These are phyloP conservation scores for Chrysomallon squamiferum DNA, from an alignment of 1,140 invertebrate species.

Conservation along the genomic window DNA sequence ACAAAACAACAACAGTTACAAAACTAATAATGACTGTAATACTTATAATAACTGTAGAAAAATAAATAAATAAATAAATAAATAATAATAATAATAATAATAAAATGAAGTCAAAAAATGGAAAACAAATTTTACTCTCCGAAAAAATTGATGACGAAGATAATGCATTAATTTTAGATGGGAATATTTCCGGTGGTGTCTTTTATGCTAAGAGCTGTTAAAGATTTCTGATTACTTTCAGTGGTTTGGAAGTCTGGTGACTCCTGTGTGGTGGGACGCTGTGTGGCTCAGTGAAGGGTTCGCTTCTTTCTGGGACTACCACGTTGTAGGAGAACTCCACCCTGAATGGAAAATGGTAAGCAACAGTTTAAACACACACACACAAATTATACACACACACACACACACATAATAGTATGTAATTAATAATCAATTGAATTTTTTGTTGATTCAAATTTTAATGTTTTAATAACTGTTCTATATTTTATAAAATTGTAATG, in stretches of 20 bases:
- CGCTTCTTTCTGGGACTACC: conserved; percentile 74
- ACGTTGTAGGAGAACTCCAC: conserved; percentile 14
- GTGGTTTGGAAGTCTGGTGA: conserved; percentile 88
- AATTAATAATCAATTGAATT: not conserved
- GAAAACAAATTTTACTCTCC: conserved; percentile 13
- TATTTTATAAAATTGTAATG: not conserved
- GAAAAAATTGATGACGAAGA: conserved; percentile 3
- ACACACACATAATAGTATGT: not conserved
- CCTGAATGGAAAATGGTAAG: conserved; percentile 15
- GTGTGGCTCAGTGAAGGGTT: conserved; percentile 67
- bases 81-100: no score
- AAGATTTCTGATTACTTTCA: no score
- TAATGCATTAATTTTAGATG: not conserved
- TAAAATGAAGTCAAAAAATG: no score
- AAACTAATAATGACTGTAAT: no score
- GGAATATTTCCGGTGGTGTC: no score
- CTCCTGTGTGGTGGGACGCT: conserved; percentile 65
- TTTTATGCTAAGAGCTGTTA: no score
- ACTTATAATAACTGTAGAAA: no score
- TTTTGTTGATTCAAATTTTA: not conserved
- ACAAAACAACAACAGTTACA: no score
- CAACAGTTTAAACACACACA: no score
- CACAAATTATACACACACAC: not conserved
- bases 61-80: no score
- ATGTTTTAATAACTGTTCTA: not conserved